Evolutionary conservation across 2,113 vertebrate genomes (phyloP).

Genomic region (Nycticebus coucang): DNA sequence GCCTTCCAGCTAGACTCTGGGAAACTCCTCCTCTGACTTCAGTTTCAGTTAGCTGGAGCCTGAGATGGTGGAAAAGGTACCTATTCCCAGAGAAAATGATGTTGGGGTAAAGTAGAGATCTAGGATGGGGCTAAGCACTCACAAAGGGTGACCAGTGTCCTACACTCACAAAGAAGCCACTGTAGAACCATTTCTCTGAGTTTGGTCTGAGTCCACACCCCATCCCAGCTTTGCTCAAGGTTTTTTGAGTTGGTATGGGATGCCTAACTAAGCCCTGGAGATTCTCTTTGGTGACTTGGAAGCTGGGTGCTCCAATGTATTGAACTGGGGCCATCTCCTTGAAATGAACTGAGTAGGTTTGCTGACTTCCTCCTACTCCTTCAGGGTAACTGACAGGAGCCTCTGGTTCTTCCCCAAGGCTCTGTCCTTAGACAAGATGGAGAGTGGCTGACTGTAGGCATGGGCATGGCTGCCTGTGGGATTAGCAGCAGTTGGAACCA

Average conservation of each 20-base stretch:
- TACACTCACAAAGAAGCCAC: background rate
- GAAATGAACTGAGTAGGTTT: background rate
- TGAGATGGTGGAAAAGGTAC: background rate
- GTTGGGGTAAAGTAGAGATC: background rate
- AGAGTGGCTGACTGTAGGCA: background rate
- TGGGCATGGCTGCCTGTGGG: background rate
- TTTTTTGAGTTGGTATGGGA: background rate
- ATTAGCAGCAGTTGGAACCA: constrained; percentile 15
- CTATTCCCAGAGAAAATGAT: background rate
- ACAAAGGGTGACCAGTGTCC: background rate
- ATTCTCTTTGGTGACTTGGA: background rate
- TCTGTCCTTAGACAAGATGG: background rate
- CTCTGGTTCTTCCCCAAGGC: background rate
- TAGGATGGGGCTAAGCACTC: background rate
- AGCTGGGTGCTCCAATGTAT: background rate
- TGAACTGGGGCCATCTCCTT: background rate
- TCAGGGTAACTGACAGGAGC: background rate
- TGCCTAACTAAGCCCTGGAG: background rate
- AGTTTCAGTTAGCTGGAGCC: background rate
- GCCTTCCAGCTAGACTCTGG: background rate
- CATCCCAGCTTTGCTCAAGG: background rate
- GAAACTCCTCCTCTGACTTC: background rate
- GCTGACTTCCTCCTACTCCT: background rate
- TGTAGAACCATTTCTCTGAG: background rate
- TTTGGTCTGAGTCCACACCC: background rate